Base-by-base conservation (phyloP, 2,113 vertebrate genomes). In the Narcine bancroftii region DNA sequence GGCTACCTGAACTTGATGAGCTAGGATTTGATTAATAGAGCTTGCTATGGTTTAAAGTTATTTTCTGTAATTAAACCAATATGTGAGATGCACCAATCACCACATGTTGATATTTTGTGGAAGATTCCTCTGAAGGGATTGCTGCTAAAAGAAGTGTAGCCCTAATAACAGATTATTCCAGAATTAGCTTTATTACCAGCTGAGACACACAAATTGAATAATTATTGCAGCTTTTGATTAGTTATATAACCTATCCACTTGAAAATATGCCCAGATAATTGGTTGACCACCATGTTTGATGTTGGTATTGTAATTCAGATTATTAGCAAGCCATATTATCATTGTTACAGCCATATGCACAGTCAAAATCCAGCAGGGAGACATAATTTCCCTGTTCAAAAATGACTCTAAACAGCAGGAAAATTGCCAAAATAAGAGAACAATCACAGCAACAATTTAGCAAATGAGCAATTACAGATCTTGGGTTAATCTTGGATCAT, bases 381-480 rank as follows among this genome's bases (percentile, higher is more conserved):
- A 97, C 97, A 98, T 98, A 97, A 96, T 98, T 97, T 96, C 63
- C 87, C 65, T 36, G 45, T 69, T 47, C 95, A 95, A 97, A 98
- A 98, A 97, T 97, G 97, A 97, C 96, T 96, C 95, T 96, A 98
- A 98, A 97, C 97, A 98, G 97, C 97, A 97, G 96, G 97, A 95
- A 98, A 98, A 97, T 97, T 97, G 97, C 97, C 97, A 97, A 97
- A 98, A 69, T 95, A 97, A 98, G 98, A 99, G 89, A 69, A 98
- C 97, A 97, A 98, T 99, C 98, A 98, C 98, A 98, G 97, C 98
- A 98, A 99, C 97, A 97, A 97, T 97, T 97, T 97, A 97, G 98
- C 97, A 97, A 97, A 97, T 95, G 96, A 97, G 97, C 96, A 97
- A 96, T 96, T 97, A 96, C 96, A 97, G 97, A 96, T 96, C 95